These are phyloP conservation scores for Eupithecia tripunctaria DNA, from an alignment of 2,888 invertebrate species.

Conservation along the genomic window DNA sequence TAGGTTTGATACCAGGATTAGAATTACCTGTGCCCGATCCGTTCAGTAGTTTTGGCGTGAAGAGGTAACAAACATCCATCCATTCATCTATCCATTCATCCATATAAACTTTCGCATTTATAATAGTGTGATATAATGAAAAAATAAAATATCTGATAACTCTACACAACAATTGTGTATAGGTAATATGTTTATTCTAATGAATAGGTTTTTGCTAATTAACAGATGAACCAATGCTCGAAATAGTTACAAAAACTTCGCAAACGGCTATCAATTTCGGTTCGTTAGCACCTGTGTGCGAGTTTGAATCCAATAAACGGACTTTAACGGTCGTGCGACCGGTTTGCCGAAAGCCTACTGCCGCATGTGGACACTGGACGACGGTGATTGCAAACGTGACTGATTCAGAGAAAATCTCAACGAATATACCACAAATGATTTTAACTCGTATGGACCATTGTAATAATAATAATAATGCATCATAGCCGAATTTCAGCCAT, in stretches of 20 bases:
- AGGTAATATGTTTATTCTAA: not conserved
- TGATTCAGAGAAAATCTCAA: not conserved
- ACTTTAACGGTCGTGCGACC: conserved; percentile 73
- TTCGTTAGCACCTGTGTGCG: conserved; percentile 60
- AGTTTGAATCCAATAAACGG: conserved; percentile 56
- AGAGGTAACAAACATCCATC: too few relatives aligned
- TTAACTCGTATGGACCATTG: not conserved
- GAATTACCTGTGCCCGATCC: too few relatives aligned
- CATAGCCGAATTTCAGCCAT: too few relatives aligned
- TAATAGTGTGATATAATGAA: too few relatives aligned
- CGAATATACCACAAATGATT: not conserved
- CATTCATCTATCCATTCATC: too few relatives aligned
- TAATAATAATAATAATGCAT: too few relatives aligned
- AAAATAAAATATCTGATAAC: too few relatives aligned
- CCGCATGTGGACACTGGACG: conserved; percentile 25
- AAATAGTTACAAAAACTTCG: conserved; percentile 18
- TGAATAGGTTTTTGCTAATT: not conserved
- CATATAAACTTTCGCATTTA: too few relatives aligned
- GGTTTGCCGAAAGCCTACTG: conserved; percentile 58
- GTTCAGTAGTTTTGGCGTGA: too few relatives aligned
- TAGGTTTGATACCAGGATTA: too few relatives aligned
- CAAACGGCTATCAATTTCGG: conserved; percentile 40
- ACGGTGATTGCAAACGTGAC: conserved; percentile 41
- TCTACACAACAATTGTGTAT: not conserved
- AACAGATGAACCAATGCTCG: not conserved